phyloP scores from a whole-genome alignment of 2,888 invertebrate species.

The Sympetrum striolatum region DNA sequence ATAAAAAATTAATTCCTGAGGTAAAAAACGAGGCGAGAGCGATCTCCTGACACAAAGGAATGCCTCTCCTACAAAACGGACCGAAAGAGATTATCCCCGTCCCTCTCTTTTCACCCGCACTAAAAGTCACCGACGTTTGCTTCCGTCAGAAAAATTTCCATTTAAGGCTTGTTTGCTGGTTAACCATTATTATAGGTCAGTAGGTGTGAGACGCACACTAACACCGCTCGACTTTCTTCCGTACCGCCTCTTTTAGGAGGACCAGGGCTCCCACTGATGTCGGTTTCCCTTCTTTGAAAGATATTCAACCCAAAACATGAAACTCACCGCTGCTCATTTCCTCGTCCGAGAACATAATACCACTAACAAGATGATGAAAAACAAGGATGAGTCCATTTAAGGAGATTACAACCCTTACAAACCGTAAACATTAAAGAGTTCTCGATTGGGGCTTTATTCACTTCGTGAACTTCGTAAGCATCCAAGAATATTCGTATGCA shows the following conservation, averaged over 20 bases:
- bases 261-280: neutral
- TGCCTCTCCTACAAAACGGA: no score
- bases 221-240: neutral
- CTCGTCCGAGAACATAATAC: neutral
- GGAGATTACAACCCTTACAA: neutral
- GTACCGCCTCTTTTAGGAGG: neutral
- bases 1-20: neutral
- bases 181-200: neutral
- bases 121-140: neutral
- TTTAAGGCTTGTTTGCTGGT: conserved; percentile 5
- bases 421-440: neutral
- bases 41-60: no score
- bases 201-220: neutral
- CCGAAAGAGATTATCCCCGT: neutral
- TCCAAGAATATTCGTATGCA: neutral
- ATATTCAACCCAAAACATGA: neutral
- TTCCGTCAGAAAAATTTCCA: neutral
- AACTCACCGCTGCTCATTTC: neutral
- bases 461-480: neutral
- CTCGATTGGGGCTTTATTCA: neutral
- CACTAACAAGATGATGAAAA: neutral
- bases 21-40: neutral
- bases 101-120: neutral
- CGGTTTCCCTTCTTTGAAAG: neutral
- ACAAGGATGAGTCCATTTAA: neutral